These are phyloP conservation scores for Coreoperca whiteheadi DNA, from an alignment of 2,113 vertebrate genomes.

Conservation along the genomic window DNA sequence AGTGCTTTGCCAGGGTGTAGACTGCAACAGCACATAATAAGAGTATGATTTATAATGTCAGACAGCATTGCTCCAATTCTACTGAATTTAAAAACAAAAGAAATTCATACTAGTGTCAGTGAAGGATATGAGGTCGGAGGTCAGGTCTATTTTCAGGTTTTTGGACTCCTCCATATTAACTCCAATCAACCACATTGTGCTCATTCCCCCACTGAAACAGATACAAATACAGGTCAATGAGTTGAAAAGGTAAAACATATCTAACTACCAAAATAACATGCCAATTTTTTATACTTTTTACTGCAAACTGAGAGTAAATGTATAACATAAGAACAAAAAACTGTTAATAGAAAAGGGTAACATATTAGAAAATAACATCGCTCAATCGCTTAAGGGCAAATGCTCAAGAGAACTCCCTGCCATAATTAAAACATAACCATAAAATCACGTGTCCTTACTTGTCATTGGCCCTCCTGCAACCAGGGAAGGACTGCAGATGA, in stretches of 20 bases:
- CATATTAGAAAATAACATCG: not conserved
- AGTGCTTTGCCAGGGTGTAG: conserved; percentile 93
- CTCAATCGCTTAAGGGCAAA: not conserved
- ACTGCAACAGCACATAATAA: conserved; percentile 75
- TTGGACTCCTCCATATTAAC: conserved; percentile 89
- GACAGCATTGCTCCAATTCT: not conserved
- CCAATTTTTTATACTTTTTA: not conserved
- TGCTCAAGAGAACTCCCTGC: no score
- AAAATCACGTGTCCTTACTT: conserved; percentile 83
- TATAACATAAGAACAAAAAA: not conserved
- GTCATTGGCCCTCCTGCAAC: conserved; percentile 85
- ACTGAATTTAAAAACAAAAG: not conserved
- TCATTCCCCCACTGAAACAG: conserved; percentile 86
- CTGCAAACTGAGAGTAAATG: not conserved
- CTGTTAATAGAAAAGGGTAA: not conserved
- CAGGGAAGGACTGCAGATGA: conserved; percentile 90
- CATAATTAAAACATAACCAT: not conserved
- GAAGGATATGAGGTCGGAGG: conserved; percentile 91
- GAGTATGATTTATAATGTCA: not conserved
- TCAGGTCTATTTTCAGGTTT: conserved; percentile 84
- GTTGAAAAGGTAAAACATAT: not conserved
- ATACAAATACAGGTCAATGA: not conserved
- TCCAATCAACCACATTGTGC: conserved; percentile 94
- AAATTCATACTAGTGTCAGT: conserved; percentile 87
- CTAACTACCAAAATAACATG: not conserved